A percentile compares a stretch with the other conserved stretches of the same genome.
Evolutionary conservation across 2,797 vertebrate species (phyloP).

Genomic region (Ctenopoma kingsleyae): DNA sequence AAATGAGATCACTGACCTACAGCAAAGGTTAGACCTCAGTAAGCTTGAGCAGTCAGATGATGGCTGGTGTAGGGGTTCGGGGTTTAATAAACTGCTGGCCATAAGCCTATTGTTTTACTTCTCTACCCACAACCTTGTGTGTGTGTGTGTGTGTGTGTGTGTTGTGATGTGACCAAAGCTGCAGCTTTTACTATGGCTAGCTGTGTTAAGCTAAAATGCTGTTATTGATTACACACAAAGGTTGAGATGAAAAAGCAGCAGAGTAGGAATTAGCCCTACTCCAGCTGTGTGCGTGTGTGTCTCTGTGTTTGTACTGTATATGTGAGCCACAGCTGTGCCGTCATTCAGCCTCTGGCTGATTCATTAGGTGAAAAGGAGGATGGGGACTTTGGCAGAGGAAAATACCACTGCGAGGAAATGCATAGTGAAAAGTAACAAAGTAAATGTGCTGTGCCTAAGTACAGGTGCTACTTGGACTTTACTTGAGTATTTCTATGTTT

Average conservation of each 20-base stretch:
- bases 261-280: conserved; percentile 48
- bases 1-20: conserved; percentile 79
- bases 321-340: conserved; percentile 58
- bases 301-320: conserved; percentile 24
- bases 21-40: conserved; percentile 76
- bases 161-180: conserved; percentile 35
- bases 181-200: conserved; percentile 41
- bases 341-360: conserved; percentile 62
- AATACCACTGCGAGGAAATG: conserved; percentile 25
- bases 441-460: neutral
- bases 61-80: conserved; percentile 44
- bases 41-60: conserved; percentile 70
- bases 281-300: conserved; percentile 32
- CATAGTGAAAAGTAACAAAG: conserved; percentile 3
- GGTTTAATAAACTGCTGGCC: conserved; percentile 71
- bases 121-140: conserved; percentile 32
- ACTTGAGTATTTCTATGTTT: conserved; percentile 1
- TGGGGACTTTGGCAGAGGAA: conserved; percentile 21
- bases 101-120: conserved; percentile 60
- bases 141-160: conserved; percentile 14
- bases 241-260: conserved; percentile 72
- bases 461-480: neutral
- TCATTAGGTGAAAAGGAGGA: conserved; percentile 43
- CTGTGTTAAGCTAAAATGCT: conserved; percentile 68
- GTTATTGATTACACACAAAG: conserved; percentile 75